These are phyloP conservation scores for Ramphastos sulfuratus DNA, from an alignment of 2,113 vertebrate species.

Conservation along the genomic window DNA sequence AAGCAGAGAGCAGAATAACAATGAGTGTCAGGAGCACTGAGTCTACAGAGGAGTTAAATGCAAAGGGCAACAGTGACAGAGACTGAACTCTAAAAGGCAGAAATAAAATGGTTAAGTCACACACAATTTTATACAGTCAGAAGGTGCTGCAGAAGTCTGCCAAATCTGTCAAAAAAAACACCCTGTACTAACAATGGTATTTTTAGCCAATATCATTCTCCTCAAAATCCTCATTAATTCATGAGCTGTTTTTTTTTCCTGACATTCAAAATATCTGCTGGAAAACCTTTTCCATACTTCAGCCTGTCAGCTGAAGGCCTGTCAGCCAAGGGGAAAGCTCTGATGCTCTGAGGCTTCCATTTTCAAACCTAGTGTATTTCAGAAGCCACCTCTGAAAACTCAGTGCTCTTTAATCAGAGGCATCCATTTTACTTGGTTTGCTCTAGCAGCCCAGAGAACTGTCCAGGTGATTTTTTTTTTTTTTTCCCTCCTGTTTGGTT, in stretches of 20 bases:
- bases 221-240: slow-evolving; percentile 52
- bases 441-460: neutral
- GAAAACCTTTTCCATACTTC: neutral
- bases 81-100: slow-evolving; percentile 42
- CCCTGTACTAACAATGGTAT: slow-evolving; percentile 39
- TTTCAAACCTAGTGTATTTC: neutral
- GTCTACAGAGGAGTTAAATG: slow-evolving; percentile 2
- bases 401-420: neutral
- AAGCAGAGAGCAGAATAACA: slow-evolving; percentile 30
- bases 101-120: slow-evolving; percentile 47
- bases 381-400: neutral
- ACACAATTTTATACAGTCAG: slow-evolving; percentile 6
- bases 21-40: slow-evolving; percentile 6
- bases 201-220: slow-evolving; percentile 37
- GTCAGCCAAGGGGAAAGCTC: slow-evolving; percentile 17
- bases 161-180: slow-evolving; percentile 9
- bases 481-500: neutral
- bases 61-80: slow-evolving; percentile 43
- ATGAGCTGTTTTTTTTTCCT: neutral
- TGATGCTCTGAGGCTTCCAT: neutral
- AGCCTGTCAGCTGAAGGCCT: neutral
- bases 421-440: neutral
- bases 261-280: slow-evolving; percentile 26
- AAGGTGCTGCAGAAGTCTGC: slow-evolving; percentile 42
- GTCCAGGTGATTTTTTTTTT: neutral